Conservation (phyloP, 2,888 invertebrate genomes). For the Lithophane leautieri region DNA sequence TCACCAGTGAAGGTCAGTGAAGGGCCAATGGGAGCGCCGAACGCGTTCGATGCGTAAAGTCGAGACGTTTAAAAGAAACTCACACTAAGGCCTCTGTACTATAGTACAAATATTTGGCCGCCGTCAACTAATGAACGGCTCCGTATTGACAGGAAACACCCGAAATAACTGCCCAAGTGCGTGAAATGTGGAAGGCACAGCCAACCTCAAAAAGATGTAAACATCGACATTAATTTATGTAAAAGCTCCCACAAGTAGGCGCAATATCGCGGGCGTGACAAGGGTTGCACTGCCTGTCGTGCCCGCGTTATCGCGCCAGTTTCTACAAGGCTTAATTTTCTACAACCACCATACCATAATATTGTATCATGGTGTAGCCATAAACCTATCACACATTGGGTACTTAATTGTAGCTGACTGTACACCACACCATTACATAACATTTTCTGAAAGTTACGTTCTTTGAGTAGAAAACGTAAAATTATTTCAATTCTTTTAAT, state of each 20-base stretch:
- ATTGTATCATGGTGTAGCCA: not conserved
- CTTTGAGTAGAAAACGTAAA: not conserved
- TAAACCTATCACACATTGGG: not conserved
- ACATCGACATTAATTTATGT: not conserved
- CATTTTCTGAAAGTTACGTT: not conserved
- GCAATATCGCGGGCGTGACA: too few species aligned
- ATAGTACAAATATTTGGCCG: not conserved
- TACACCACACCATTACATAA: not conserved
- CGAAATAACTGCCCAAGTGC: too few species aligned
- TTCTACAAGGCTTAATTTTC: too few species aligned
- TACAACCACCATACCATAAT: not conserved
- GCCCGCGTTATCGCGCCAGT: too few species aligned
- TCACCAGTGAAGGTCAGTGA: too few species aligned
- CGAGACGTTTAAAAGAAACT: too few species aligned
- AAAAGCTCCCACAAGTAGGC: too few species aligned
- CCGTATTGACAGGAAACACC: conserved; percentile 14
- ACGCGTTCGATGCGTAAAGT: too few species aligned
- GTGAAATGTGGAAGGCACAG: conserved; percentile 2
- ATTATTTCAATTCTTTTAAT: not conserved
- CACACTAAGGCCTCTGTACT: not conserved
- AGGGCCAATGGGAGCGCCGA: too few species aligned
- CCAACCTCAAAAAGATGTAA: not conserved
- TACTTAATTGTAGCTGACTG: not conserved
- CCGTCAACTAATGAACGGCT: conserved; percentile 11
- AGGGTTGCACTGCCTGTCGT: too few species aligned